A percentile compares a stretch with the other conserved stretches of the same genome.
phyloP scores from a whole-genome alignment of 2,113 vertebrate species.

The Halcyon senegalensis region DNA sequence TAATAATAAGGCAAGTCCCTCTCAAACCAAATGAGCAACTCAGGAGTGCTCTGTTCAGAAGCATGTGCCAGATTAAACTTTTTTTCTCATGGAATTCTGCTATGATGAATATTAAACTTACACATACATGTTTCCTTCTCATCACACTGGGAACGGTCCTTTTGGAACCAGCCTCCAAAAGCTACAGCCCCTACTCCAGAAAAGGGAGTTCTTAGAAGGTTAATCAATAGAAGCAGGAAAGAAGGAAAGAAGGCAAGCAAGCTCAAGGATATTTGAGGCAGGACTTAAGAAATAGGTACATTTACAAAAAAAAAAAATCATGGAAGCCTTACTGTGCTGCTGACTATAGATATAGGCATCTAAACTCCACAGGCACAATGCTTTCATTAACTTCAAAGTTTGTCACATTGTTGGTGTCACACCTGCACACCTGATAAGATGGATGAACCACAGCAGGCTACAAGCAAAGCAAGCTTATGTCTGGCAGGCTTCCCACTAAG shows the following conservation, averaged over 20 bases:
- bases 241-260: not conserved
- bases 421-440: fast-evolving
- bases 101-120: not conserved
- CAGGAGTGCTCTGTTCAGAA: not conserved
- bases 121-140: not conserved
- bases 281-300: not conserved
- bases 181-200: not conserved
- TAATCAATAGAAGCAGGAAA: not conserved
- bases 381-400: not conserved
- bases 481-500: not conserved
- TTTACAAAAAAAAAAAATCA: not conserved
- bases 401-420: not conserved
- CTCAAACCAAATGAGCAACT: not conserved
- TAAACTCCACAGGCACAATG: not conserved
- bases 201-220: not conserved
- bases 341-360: not conserved
- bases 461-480: not conserved
- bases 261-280: not conserved
- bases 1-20: not conserved
- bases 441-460: not conserved
- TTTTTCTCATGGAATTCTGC: not conserved
- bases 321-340: not conserved
- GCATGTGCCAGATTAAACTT: not conserved
- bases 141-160: not conserved
- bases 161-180: not conserved